phyloP scores from a whole-genome alignment of 1,140 invertebrate species.

The Drosophila trapezifrons region DNA sequence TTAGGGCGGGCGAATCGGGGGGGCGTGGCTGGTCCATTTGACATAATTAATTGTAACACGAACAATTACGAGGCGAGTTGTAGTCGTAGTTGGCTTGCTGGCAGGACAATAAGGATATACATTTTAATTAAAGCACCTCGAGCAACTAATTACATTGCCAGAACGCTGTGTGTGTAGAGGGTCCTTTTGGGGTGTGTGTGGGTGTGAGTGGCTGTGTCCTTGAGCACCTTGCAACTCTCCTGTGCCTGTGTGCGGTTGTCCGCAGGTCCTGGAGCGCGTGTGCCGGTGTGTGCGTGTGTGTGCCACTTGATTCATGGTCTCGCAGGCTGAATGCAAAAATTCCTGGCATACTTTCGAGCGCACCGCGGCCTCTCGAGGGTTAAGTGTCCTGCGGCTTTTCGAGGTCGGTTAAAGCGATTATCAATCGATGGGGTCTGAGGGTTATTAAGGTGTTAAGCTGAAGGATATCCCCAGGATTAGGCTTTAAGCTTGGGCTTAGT shows the following conservation, averaged over 20 bases:
- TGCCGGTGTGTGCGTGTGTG: slow-evolving; percentile 7
- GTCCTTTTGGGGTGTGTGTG: slow-evolving; percentile 10
- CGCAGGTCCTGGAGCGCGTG: slow-evolving; percentile 2
- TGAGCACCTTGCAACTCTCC: slow-evolving; percentile 20
- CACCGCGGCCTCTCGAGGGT: slow-evolving; percentile 2
- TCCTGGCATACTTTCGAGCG: slow-evolving; percentile 31
- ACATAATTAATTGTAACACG: slow-evolving; percentile 81
- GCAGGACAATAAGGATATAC: slow-evolving; percentile 78
- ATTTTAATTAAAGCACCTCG: slow-evolving; percentile 82
- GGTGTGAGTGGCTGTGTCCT: slow-evolving; percentile 13
- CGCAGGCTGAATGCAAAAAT: slow-evolving; percentile 37
- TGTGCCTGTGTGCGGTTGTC: slow-evolving; percentile 22
- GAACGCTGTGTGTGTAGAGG: slow-evolving; percentile 11
- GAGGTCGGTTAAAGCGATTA: background rate
- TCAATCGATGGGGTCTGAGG: background rate
- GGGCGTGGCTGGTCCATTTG: slow-evolving; percentile 58
- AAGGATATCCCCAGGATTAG: background rate
- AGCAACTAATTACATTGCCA: slow-evolving; percentile 78
- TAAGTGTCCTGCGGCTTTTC: slow-evolving; percentile 1
- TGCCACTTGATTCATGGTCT: slow-evolving; percentile 31
- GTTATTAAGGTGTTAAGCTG: background rate
- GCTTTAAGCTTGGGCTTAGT: background rate
- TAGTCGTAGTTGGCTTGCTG: background rate
- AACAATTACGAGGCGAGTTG: slow-evolving; percentile 66
- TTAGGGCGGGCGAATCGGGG: slow-evolving; percentile 19